Percentiles rank a stretch among this genome's conserved stretches.
These are phyloP conservation scores for Cryptomyrus ogoouensis DNA, from an alignment of 2,113 vertebrate species.

Conservation along the genomic window DNA sequence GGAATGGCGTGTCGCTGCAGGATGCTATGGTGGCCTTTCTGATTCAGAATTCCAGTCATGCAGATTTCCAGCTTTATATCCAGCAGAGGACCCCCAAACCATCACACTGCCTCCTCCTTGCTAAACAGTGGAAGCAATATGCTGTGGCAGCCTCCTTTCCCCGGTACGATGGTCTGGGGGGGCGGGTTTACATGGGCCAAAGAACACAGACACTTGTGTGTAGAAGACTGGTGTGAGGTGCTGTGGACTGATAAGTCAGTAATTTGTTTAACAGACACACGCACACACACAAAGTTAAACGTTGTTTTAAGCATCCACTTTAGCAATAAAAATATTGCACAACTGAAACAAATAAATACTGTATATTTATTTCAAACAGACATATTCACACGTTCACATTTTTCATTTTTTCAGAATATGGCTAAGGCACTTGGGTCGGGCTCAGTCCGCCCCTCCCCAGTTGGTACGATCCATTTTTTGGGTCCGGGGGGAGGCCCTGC, in stretches of 20 bases:
- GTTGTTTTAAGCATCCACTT: background rate
- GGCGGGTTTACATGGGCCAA: too few relatives aligned
- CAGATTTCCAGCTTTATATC: background rate
- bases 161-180: too few relatives aligned
- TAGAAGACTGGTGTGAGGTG: too few relatives aligned
- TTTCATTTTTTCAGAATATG: background rate
- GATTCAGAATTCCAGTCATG: too few relatives aligned
- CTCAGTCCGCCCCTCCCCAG: background rate
- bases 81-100: background rate
- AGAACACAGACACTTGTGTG: too few relatives aligned
- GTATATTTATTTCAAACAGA: background rate
- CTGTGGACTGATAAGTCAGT: background rate
- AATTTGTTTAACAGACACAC: background rate
- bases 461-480: background rate
- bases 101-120: background rate
- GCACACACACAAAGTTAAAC: too few relatives aligned
- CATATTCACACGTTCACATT: background rate
- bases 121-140: too few relatives aligned
- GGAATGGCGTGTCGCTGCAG: too few relatives aligned
- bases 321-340: background rate
- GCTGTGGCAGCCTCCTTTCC: too few relatives aligned
- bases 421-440: background rate
- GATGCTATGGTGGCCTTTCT: too few relatives aligned
- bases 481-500: background rate
- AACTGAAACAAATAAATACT: background rate